A percentile compares a stretch with the other conserved stretches of the same genome.
Evolutionary conservation across 2,888 invertebrate species (phyloP).

Genomic region (Hypselothyrea guttata): DNA sequence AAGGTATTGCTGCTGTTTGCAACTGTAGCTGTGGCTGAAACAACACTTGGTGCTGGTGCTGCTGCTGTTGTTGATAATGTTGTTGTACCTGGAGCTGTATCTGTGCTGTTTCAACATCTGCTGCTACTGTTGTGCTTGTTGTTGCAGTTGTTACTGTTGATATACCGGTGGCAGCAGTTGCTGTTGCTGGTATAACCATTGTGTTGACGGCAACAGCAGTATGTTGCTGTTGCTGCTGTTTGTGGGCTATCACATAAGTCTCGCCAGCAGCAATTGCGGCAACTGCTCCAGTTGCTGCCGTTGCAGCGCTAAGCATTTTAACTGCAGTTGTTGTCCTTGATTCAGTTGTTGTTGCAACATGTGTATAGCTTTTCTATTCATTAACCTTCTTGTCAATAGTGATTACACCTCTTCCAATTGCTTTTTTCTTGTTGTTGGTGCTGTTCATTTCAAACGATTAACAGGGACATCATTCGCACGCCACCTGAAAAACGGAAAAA

Average conservation of each 20-base stretch:
- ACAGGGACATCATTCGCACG: background rate
- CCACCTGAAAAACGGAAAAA: no score
- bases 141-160: slow-evolving; percentile 57
- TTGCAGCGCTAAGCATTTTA: slow-evolving; percentile 66
- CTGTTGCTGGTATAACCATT: slow-evolving; percentile 77
- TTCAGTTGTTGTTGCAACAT: slow-evolving; percentile 66
- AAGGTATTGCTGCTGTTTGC: slow-evolving; percentile 83
- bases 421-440: background rate
- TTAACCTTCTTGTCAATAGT: slow-evolving; percentile 21
- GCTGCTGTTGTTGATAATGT: slow-evolving; percentile 79
- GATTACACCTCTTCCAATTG: slow-evolving; percentile 13
- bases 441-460: no score
- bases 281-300: slow-evolving; percentile 45
- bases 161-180: slow-evolving; percentile 79
- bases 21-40: slow-evolving; percentile 74
- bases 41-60: slow-evolving; percentile 91
- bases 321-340: slow-evolving; percentile 45
- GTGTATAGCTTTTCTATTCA: slow-evolving; percentile 50
- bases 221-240: slow-evolving; percentile 58
- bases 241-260: slow-evolving; percentile 73
- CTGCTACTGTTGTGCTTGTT: slow-evolving; percentile 62
- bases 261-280: slow-evolving; percentile 56
- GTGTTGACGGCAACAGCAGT: slow-evolving; percentile 73
- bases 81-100: slow-evolving; percentile 74
- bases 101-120: slow-evolving; percentile 71